These are phyloP conservation scores for Trichosurus vulpecula DNA, from an alignment of 2,797 vertebrate genomes.

Conservation along the genomic window DNA sequence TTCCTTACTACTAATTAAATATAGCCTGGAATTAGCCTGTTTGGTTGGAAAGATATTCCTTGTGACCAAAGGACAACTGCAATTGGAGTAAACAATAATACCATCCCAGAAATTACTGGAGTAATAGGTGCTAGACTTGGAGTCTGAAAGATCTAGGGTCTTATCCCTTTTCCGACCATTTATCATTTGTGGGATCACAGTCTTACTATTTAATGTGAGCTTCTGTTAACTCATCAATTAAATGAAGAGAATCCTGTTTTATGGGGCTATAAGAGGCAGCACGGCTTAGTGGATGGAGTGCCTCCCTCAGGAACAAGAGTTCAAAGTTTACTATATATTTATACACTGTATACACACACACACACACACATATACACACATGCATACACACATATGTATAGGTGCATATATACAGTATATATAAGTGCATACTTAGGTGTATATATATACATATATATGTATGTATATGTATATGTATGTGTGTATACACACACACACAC, in stretches of 20 bases:
- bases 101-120: constrained; percentile 20
- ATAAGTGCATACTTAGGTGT: too few relatives aligned
- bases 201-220: not conserved
- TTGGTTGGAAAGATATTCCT: constrained; percentile 47
- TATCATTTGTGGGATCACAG: not conserved
- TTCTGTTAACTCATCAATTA: not conserved
- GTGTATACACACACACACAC: too few relatives aligned
- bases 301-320: not conserved
- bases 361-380: too few relatives aligned
- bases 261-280: not conserved
- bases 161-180: not conserved
- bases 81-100: not conserved
- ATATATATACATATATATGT: too few relatives aligned
- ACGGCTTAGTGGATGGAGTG: not conserved
- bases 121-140: not conserved
- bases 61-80: not conserved
- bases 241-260: not conserved
- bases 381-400: too few relatives aligned
- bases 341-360: too few relatives aligned
- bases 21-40: not conserved
- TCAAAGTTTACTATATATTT: not conserved
- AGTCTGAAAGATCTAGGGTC: not conserved
- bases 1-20: constrained; percentile 50
- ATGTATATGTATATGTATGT: too few relatives aligned
- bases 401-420: too few relatives aligned